Conservation (phyloP, 2,113 vertebrate species). For the Campylorhamphus procurvoides region DNA sequence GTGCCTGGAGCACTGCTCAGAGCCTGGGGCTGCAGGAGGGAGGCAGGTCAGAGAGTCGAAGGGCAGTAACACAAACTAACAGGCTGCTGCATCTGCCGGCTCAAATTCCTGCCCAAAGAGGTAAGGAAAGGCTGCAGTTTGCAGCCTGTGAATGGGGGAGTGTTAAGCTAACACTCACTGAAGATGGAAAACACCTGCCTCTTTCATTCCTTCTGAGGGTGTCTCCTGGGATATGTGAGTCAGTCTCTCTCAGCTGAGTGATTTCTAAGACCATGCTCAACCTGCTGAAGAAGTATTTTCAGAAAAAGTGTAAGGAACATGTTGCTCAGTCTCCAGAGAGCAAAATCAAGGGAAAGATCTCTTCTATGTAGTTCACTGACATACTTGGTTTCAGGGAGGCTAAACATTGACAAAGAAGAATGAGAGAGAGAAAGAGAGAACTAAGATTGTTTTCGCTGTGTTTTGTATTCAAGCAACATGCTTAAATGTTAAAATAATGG, state of each 20-base stretch:
- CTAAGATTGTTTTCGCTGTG: background rate
- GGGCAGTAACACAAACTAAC: background rate
- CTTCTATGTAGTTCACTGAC: background rate
- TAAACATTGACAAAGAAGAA: background rate
- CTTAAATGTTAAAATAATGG: background rate
- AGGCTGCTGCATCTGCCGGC: background rate
- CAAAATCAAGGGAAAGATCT: constrained; percentile 15
- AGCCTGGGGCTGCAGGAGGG: background rate
- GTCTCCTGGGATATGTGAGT: background rate
- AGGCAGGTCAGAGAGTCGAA: background rate
- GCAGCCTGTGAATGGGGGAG: background rate
- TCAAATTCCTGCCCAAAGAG: background rate
- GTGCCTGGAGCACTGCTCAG: background rate
- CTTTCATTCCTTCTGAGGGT: background rate
- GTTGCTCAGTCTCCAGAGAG: constrained; percentile 2
- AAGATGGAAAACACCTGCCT: constrained; percentile 26
- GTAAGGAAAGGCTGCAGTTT: background rate
- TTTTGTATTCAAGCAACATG: background rate
- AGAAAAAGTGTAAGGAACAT: background rate
- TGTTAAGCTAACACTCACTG: background rate
- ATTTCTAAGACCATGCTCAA: background rate
- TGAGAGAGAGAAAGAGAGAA: background rate
- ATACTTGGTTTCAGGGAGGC: background rate
- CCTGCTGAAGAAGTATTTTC: constrained; percentile 6
- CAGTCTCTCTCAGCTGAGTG: background rate